These are phyloP conservation scores for Climacteris rufus DNA, from an alignment of 2,113 vertebrate genomes.

Conservation along the genomic window DNA sequence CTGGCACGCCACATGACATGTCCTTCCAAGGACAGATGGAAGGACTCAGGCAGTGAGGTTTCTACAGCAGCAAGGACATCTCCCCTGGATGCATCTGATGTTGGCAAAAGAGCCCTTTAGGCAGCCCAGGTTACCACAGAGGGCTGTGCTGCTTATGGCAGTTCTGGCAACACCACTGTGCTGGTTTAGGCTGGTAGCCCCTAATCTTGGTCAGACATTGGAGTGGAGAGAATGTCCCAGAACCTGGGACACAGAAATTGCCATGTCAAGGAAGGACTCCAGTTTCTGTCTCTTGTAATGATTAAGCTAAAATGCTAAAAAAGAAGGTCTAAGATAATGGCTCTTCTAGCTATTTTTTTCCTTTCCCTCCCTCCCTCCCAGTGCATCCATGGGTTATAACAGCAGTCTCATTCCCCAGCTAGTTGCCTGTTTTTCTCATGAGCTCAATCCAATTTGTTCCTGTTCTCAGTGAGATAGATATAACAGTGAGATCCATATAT, in stretches of 20 bases:
- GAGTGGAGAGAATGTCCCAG: not conserved
- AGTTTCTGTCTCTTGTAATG: not conserved
- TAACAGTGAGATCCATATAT: not conserved
- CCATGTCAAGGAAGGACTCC: not conserved
- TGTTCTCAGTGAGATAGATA: not conserved
- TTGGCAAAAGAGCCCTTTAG: not conserved
- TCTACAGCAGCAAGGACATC: not conserved
- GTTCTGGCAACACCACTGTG: not conserved
- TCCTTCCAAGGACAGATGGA: not conserved
- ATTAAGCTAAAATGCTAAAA: not conserved
- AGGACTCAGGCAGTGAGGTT: not conserved
- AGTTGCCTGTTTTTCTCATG: not conserved
- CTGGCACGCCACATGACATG: not conserved
- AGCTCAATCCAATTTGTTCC: not conserved
- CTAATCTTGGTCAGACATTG: not conserved
- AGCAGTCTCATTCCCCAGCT: not conserved
- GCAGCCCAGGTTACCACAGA: not conserved
- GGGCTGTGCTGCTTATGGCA: not conserved
- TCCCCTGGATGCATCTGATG: fast-evolving
- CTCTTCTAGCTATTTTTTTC: not conserved
- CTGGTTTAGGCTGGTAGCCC: not conserved
- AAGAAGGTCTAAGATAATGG: not conserved
- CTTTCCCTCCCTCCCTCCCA: not conserved
- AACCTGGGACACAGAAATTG: not conserved
- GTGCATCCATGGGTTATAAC: not conserved